Conservation (phyloP, 2,888 invertebrate genomes). For the Drosophila macrothrix region DNA sequence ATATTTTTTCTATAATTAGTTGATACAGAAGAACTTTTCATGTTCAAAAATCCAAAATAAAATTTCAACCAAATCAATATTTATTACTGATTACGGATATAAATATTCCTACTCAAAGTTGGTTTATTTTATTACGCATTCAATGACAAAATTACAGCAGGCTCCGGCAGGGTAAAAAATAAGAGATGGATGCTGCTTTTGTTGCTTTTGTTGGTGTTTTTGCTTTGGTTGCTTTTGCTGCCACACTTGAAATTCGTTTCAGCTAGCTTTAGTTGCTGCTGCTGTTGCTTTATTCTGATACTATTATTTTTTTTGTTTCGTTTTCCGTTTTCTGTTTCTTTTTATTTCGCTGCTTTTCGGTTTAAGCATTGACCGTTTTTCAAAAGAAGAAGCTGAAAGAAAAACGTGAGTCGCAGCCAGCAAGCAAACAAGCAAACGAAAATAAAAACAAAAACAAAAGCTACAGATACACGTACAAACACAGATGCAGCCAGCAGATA, state of each 20-base stretch:
- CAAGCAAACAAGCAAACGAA: conserved; percentile 44
- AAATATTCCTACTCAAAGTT: background rate
- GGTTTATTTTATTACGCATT: background rate
- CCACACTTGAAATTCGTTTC: conserved; percentile 58
- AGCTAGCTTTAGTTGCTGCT: conserved; percentile 37
- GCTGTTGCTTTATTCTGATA: conserved; percentile 23
- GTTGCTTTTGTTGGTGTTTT: background rate
- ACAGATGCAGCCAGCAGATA: conserved; percentile 50
- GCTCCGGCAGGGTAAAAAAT: conserved; percentile 15
- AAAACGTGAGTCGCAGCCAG: conserved; percentile 67
- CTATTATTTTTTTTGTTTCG: background rate
- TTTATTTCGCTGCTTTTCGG: conserved; percentile 34
- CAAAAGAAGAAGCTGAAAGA: conserved; percentile 46
- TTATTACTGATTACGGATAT: background rate
- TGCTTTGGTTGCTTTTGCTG: conserved; percentile 4
- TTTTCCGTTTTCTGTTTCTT: background rate
- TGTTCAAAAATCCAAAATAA: background rate
- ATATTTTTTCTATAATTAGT: background rate
- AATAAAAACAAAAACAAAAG: conserved; percentile 48
- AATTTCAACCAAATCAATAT: background rate
- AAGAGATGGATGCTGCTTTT: conserved; percentile 21
- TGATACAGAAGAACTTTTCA: background rate
- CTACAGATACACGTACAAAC: conserved; percentile 51
- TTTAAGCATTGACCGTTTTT: conserved; percentile 58
- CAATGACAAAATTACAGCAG: background rate